These are phyloP conservation scores for Polylopha cassiicola DNA, from an alignment of 2,888 invertebrate genomes.

Conservation along the genomic window DNA sequence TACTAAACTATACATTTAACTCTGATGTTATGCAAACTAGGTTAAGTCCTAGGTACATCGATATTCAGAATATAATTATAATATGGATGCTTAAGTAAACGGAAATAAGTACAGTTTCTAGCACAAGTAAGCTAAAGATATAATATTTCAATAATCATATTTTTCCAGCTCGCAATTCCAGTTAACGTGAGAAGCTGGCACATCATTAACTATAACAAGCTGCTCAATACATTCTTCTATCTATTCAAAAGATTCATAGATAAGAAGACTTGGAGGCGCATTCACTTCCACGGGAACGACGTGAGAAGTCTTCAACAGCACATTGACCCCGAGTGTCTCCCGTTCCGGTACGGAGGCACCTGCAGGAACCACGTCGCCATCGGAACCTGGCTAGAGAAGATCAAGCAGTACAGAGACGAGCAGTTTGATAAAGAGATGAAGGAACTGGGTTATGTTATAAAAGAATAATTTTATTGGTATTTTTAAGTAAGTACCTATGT, in stretches of 20 bases:
- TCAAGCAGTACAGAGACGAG: slow-evolving; percentile 61
- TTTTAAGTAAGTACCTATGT: no score
- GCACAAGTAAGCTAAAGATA: not conserved
- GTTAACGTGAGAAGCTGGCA: slow-evolving; percentile 81
- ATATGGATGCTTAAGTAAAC: no score
- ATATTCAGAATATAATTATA: no score
- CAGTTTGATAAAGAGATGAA: slow-evolving; percentile 79
- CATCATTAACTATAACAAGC: slow-evolving; percentile 87
- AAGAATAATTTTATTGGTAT: slow-evolving; percentile 49
- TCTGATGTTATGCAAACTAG: no score
- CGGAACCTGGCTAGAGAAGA: slow-evolving; percentile 78
- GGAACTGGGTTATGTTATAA: slow-evolving; percentile 79
- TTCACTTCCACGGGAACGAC: slow-evolving; percentile 62
- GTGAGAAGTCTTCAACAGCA: slow-evolving; percentile 57
- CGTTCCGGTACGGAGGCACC: slow-evolving; percentile 58
- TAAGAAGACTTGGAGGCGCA: slow-evolving; percentile 75
- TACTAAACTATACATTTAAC: no score
- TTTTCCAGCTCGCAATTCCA: slow-evolving; percentile 80
- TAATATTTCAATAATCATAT: no score
- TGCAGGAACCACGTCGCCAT: slow-evolving; percentile 75
- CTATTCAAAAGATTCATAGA: slow-evolving; percentile 86
- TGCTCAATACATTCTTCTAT: slow-evolving; percentile 84
- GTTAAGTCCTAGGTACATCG: no score
- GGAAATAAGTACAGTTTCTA: no score
- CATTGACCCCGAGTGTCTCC: slow-evolving; percentile 47